A percentile compares a stretch with the other conserved stretches of the same genome.
phyloP scores from a whole-genome alignment of 2,113 vertebrate genomes.

The Carettochelys insculpta region DNA sequence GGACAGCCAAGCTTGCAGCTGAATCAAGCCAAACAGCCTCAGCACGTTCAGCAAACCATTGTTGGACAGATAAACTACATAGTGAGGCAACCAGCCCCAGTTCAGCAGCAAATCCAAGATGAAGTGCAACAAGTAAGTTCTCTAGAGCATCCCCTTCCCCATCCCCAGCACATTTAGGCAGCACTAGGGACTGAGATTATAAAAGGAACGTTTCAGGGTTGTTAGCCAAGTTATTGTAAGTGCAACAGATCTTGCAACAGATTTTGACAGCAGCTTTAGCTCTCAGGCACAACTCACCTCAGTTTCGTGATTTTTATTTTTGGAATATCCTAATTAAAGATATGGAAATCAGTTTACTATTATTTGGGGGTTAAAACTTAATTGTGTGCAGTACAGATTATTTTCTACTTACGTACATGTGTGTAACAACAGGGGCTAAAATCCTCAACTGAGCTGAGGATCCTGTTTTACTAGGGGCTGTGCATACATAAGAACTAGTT shows the following conservation, averaged over 20 bases:
- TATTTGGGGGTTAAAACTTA: neutral
- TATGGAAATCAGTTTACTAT: neutral
- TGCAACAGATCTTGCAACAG: neutral
- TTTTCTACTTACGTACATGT: neutral
- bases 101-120: slow-evolving; percentile 75
- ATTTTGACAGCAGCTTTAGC: neutral
- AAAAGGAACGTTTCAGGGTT: neutral
- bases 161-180: neutral
- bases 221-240: neutral
- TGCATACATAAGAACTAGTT: neutral
- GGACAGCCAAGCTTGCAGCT: slow-evolving; percentile 79
- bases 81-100: slow-evolving; percentile 77
- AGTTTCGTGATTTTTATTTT: neutral
- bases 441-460: neutral
- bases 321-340: neutral
- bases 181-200: neutral
- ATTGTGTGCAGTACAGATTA: neutral
- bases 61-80: slow-evolving; percentile 84
- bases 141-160: neutral
- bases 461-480: neutral
- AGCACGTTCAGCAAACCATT: slow-evolving; percentile 78
- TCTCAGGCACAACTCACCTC: neutral
- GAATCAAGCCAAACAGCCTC: slow-evolving; percentile 78
- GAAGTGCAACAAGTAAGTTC: slow-evolving; percentile 72
- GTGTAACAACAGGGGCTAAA: neutral